Conservation (phyloP, 2,113 vertebrate species). For the Heliornis fulica region DNA sequence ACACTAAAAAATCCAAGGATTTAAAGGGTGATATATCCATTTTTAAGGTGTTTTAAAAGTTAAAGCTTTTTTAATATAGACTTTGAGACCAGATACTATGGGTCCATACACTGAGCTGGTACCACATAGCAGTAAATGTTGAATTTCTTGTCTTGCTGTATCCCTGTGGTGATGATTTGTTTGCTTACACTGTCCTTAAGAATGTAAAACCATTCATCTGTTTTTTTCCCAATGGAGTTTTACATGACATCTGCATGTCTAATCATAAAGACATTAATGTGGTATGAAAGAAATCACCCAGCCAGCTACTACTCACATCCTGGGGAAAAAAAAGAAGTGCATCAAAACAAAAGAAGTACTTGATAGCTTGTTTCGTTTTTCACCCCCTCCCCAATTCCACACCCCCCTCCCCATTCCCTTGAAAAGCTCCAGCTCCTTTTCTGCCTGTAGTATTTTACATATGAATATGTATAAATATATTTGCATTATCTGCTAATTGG, state of each 20-base stretch:
- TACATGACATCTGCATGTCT: neutral
- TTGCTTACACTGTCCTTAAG: neutral
- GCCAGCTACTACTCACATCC: neutral
- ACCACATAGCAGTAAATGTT: neutral
- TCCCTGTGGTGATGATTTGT: neutral
- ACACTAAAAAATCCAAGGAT: neutral
- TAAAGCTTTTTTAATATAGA: neutral
- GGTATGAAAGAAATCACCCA: neutral
- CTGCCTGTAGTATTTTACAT: neutral
- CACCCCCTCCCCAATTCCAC: rapidly evolving
- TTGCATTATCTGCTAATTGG: neutral
- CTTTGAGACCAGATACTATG: neutral
- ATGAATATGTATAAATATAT: neutral
- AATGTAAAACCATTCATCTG: neutral
- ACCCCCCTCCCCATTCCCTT: too few species aligned
- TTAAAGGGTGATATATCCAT: neutral
- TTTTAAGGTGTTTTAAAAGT: neutral
- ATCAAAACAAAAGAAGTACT: neutral
- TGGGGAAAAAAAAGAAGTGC: too few species aligned
- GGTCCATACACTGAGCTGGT: neutral
- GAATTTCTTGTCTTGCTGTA: neutral
- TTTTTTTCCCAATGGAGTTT: neutral
- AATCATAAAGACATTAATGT: neutral
- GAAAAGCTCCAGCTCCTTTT: neutral
- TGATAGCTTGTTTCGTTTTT: neutral